Base-by-base conservation (phyloP, 1,140 invertebrate genomes). In the Polypedilum vanderplanki region DNA sequence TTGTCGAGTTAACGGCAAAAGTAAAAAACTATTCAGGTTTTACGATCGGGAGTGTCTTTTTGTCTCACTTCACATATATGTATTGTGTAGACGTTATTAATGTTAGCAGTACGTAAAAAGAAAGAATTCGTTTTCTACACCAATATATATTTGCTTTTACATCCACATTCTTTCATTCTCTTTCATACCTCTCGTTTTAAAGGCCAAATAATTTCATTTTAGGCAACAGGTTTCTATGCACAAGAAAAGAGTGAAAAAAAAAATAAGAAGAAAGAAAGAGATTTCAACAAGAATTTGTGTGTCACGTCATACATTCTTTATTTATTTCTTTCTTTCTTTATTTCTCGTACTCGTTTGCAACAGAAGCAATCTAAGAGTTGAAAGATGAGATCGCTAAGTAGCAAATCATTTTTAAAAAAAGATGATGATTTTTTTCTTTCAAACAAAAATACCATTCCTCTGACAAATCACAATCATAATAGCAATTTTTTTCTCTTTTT, bases 171-270 rank as follows among this genome's bases (percentile, higher is more conserved):
- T 57, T 15, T n/a, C 46, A 57, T 57, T 57, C 46, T 57, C n/a
- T n/a, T 57, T 57, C n/a, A n/a, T 57, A 12, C 46, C 46, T 57
- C n/a, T 57, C 46, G 46, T 57, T 57, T 57, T 57, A 57, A 57
- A 57, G 46, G 46, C 46, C 46, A 57, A 12, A 57, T n/a, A 33
- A 33, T 33, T 1, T 33, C 5, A 33, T 33, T 33, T 33, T 33
- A 33, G 24, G 24, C 24, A 33, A 33, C 24, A 33, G 24, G 24
- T 33, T 33, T 33, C 24, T 33, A 33, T 33, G 24, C 24, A 33
- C 24, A 33, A 33, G 24, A 33, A 1, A 33, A 33, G 24, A 33
- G 24, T 33, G 24, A 33, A 33, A 3, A 33, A 33, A 5, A 33
- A 33, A 33, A 33, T 1, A 33, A 33, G 24, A 5, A 33, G 24